Percentiles rank a stretch among this genome's conserved stretches.
phyloP scores from a whole-genome alignment of 2,888 invertebrate genomes.

The Colletes collaris region DNA sequence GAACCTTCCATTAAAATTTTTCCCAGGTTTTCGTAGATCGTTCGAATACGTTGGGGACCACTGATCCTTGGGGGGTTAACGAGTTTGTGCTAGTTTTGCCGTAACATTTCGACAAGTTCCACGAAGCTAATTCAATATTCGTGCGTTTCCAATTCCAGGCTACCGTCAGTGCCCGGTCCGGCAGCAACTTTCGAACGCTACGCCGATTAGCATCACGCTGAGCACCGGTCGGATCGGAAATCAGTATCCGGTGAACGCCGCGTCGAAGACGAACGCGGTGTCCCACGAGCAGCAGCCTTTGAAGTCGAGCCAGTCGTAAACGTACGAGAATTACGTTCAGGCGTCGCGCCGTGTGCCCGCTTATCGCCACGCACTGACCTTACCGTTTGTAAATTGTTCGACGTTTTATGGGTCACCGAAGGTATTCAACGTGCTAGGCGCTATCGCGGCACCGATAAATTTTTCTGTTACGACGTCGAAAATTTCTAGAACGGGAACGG shows the following conservation, averaged over 20 bases:
- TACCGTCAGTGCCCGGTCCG: constrained; percentile 83
- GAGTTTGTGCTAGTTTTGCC: no score
- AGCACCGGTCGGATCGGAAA: constrained; percentile 71
- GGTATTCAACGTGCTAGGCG: neutral
- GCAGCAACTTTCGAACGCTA: constrained; percentile 83
- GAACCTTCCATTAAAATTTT: no score
- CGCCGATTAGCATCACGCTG: constrained; percentile 82
- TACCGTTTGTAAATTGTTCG: constrained; percentile 15
- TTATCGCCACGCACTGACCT: neutral
- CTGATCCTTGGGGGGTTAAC: no score
- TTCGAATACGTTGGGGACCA: no score
- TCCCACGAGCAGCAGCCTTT: constrained; percentile 69
- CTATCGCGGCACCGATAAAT: neutral
- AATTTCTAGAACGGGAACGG: no score
- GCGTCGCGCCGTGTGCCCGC: neutral
- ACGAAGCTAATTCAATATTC: neutral
- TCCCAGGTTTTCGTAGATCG: no score
- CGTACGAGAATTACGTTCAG: neutral
- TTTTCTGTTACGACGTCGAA: no score
- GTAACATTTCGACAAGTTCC: neutral
- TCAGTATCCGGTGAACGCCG: constrained; percentile 65
- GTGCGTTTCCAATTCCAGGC: constrained; percentile 65
- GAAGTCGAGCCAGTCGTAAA: constrained; percentile 68
- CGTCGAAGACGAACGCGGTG: constrained; percentile 65
- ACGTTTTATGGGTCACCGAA: neutral